These are phyloP conservation scores for Nestor notabilis DNA, from an alignment of 2,113 vertebrate species.

Conservation along the genomic window DNA sequence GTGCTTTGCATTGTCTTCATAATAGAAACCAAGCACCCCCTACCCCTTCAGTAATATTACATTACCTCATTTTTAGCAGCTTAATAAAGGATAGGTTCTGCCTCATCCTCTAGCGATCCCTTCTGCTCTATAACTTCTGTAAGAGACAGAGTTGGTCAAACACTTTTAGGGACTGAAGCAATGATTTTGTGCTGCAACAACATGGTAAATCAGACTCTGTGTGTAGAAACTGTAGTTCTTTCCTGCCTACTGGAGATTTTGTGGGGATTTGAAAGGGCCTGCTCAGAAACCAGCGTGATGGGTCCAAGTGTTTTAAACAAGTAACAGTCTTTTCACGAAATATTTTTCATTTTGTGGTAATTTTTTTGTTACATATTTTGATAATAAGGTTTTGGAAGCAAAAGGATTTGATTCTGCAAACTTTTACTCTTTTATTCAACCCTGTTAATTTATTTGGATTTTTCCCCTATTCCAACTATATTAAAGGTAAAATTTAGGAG, in stretches of 20 bases:
- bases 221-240: background rate
- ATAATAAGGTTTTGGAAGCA: background rate
- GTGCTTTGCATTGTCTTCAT: background rate
- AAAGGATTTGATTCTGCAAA: background rate
- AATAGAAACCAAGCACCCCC: background rate
- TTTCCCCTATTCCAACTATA: background rate
- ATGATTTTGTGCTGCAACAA: background rate
- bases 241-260: background rate
- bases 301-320: background rate
- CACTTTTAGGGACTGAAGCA: background rate
- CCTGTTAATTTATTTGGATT: background rate
- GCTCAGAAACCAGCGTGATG: accelerated
- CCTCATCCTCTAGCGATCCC: background rate
- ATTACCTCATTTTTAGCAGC: background rate
- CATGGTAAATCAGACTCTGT: background rate
- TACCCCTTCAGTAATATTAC: too few species aligned
- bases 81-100: background rate
- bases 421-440: background rate
- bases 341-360: background rate
- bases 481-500: background rate
- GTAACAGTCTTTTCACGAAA: background rate
- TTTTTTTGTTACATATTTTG: background rate
- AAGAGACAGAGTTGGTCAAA: background rate
- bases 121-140: background rate
- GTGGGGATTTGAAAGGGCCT: background rate